phyloP scores from a whole-genome alignment of 2,888 invertebrate genomes.

The Caenorhabditis uteleia region DNA sequence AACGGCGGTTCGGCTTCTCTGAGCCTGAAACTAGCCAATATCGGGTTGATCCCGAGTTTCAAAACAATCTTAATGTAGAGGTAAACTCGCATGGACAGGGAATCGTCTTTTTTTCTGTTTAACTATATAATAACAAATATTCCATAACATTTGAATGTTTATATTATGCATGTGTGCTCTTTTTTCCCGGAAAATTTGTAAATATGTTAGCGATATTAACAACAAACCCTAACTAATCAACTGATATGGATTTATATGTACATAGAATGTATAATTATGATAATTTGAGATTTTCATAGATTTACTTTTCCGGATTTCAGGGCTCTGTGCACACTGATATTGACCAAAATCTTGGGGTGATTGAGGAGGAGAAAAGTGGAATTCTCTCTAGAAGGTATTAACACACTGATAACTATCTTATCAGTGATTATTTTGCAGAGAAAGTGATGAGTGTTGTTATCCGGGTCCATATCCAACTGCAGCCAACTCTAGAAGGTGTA shows the following conservation, averaged over 20 bases:
- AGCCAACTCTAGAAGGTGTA: constrained; percentile 43
- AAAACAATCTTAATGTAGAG: constrained; percentile 33
- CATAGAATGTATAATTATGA: too few species aligned
- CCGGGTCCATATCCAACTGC: constrained; percentile 48
- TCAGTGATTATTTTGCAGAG: constrained; percentile 21
- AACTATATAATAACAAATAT: too few species aligned
- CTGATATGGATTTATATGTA: too few species aligned
- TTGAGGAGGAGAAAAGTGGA: constrained; percentile 53
- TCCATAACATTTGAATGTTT: too few species aligned
- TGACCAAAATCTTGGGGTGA: constrained; percentile 53
- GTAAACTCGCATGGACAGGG: constrained; percentile 34
- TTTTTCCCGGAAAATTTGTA: too few species aligned
- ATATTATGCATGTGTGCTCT: too few species aligned
- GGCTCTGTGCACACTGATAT: constrained; percentile 45
- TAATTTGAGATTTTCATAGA: too few species aligned
- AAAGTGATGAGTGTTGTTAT: constrained; percentile 40
- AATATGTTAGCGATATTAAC: too few species aligned
- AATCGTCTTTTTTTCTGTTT: constrained; percentile 4
- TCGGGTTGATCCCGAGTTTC: constrained; percentile 28
- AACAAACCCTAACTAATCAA: too few species aligned
- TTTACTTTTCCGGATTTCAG: too few species aligned
- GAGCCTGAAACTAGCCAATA: constrained; percentile 40
- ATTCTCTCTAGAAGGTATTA: constrained; percentile 31
- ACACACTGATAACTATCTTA: background rate
- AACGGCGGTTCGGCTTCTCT: constrained; percentile 39